phyloP scores from a whole-genome alignment of 2,888 invertebrate species.

The Epirrita christyi region DNA sequence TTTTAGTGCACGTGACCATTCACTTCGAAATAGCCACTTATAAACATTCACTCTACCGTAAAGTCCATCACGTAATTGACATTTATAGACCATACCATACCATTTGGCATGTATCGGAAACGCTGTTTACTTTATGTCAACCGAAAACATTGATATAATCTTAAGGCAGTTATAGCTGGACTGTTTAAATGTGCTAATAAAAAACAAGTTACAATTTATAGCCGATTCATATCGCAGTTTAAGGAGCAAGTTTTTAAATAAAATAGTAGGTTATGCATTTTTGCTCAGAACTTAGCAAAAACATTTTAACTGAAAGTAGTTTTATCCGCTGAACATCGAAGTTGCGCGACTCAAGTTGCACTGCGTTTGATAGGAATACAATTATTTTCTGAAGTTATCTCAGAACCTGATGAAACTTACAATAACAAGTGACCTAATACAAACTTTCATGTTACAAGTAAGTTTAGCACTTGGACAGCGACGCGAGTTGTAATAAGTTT shows the following conservation, averaged over 20 bases:
- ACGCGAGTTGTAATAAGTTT: background rate
- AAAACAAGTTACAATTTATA: conserved; percentile 9
- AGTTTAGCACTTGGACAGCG: background rate
- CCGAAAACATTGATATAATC: background rate
- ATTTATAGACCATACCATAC: too few species aligned
- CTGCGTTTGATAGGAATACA: conserved; percentile 38
- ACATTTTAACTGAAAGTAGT: conserved; percentile 49
- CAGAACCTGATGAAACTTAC: background rate
- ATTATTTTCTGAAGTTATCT: conserved; percentile 17
- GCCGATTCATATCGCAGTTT: conserved; percentile 28
- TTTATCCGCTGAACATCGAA: conserved; percentile 43
- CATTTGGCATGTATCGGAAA: too few species aligned
- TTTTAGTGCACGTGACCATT: conserved; percentile 6
- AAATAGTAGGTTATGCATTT: conserved; percentile 38
- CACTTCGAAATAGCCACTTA: conserved; percentile 18
- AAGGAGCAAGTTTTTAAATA: conserved; percentile 32
- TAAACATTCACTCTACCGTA: conserved; percentile 15
- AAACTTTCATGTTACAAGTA: background rate
- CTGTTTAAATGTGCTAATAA: conserved; percentile 5
- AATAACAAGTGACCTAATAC: conserved; percentile 13
- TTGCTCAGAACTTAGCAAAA: conserved; percentile 41
- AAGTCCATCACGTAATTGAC: conserved; percentile 22
- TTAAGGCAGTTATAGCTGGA: background rate
- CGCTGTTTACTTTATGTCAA: background rate
- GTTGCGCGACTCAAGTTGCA: conserved; percentile 40